Conservation (phyloP, 1,140 invertebrate genomes). For the Alviniconcha marisindica region DNA sequence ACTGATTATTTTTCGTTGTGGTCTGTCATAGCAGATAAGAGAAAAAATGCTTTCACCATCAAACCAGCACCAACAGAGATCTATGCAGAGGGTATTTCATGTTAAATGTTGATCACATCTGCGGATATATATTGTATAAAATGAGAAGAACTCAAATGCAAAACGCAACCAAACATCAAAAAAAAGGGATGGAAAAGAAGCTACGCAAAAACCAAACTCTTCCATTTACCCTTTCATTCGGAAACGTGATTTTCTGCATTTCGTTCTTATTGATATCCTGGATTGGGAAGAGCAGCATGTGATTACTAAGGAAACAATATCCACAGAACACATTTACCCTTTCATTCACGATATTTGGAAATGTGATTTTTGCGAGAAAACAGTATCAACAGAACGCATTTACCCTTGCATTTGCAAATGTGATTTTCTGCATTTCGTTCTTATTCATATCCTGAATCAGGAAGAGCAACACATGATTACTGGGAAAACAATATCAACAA, state of each 20-base stretch:
- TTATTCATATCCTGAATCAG: too few species aligned
- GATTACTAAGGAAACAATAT: background rate
- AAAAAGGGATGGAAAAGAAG: background rate
- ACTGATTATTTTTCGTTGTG: background rate
- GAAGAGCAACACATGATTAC: too few species aligned
- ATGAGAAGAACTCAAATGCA: background rate
- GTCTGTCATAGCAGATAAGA: background rate
- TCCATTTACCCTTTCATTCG: conserved; percentile 9
- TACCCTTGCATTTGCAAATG: conserved; percentile 6
- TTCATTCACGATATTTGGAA: too few species aligned
- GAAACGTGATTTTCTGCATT: background rate
- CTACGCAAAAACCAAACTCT: background rate
- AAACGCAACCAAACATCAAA: background rate
- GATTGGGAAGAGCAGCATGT: background rate
- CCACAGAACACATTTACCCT: conserved; percentile 4
- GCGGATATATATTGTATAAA: background rate
- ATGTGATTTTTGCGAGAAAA: too few species aligned
- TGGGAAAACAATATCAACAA: too few species aligned
- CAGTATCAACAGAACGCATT: too few species aligned
- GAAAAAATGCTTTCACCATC: background rate
- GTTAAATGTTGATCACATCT: background rate
- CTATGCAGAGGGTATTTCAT: background rate
- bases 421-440: background rate
- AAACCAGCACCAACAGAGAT: background rate
- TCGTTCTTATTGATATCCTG: conserved; percentile 31